Evolutionary conservation across 2,113 vertebrate genomes (phyloP), one percentile per base, ranked within the genome.

Genomic region (Ursus arctos): DNA sequence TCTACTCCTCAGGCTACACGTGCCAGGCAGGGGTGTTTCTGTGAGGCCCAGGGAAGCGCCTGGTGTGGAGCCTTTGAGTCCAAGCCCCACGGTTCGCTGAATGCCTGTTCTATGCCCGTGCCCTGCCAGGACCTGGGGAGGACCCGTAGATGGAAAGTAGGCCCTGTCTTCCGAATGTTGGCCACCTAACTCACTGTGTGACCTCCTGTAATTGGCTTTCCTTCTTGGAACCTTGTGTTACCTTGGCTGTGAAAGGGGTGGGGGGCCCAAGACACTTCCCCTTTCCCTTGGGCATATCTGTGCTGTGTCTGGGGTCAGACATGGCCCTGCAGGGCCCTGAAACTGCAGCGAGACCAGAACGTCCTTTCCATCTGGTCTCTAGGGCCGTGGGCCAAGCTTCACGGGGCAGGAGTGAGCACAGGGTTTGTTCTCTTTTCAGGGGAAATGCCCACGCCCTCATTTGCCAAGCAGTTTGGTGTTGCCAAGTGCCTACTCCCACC

Each of bases 321-420:
- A 6, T 21, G 65, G 90, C 76, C 33, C 72, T 15, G 7, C 2
- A 21, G 36, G 36, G 9, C n/a, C 53, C 57, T 22, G 18, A 71
- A 36, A 85, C 65, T 40, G 28, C 81, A 36, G 61, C 90, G 47
- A 84, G 74, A 55, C 55, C 40, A 88, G 88, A 87, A 72, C 9
- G 74, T 96, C 76, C 84, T 87, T 92, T 83, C 88, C 51, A 74
- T 51, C 18, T n/a, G 40, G 65, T 67, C 87, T 88, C 14, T 82
- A 53, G 88, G 83, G 24, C 79, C 36, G 33, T 5, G 65, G 65
- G 40, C 53, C 71, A 33, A 21, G 33, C 24, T 21, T 74, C 63
- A 7, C 10, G 19, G 24, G 53, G 22, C 19, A 13, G 19, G 72
- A 26, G 9, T 22, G 6, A 82, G 43, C 88, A 89, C 6, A 47